Conservation (phyloP, 2,113 vertebrate genomes). For the Anser brachyrhynchus region DNA sequence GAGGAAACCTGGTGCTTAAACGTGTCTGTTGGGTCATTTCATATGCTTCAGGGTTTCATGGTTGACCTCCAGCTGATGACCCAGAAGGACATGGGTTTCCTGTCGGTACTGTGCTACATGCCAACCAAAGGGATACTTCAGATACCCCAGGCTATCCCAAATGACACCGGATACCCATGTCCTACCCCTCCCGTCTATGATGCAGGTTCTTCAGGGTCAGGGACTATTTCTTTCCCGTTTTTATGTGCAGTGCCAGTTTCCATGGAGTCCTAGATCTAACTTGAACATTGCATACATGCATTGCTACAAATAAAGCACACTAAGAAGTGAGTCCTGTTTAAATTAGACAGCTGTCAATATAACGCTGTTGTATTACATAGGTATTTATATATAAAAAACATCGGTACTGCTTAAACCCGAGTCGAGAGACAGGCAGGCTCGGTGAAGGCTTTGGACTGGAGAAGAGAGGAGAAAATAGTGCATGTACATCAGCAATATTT, state of each 20-base stretch:
- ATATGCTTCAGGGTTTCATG: neutral
- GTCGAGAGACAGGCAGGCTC: neutral
- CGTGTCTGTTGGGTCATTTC: neutral
- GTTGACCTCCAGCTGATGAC: neutral
- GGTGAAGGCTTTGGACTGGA: neutral
- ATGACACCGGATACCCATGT: neutral
- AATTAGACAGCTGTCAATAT: neutral
- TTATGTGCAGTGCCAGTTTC: neutral
- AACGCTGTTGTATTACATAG: neutral
- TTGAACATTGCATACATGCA: neutral
- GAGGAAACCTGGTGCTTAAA: neutral
- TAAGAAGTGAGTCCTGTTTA: neutral
- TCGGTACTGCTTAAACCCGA: neutral
- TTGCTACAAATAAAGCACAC: neutral
- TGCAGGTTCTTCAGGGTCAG: neutral
- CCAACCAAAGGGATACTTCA: neutral
- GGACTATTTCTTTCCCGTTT: neutral
- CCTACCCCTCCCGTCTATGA: neutral
- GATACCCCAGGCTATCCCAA: neutral
- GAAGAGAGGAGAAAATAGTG: neutral
- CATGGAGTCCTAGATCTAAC: neutral
- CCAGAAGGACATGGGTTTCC: neutral
- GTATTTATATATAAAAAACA: neutral
- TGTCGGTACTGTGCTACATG: rapidly evolving
- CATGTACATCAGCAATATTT: neutral